Base-by-base conservation (phyloP, 2,888 invertebrate species). In the Nymphalis c-album region DNA sequence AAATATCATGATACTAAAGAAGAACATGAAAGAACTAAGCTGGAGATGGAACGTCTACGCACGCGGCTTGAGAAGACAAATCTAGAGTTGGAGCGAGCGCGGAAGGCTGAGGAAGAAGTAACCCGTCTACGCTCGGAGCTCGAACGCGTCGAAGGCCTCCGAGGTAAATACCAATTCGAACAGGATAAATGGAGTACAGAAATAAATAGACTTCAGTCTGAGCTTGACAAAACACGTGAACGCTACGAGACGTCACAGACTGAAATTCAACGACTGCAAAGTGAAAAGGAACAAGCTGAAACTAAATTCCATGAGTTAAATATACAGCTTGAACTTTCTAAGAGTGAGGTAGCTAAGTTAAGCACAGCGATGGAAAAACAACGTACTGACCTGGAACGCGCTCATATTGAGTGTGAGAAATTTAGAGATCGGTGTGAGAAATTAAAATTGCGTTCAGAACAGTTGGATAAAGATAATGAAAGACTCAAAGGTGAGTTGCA, bases 371-470 rank as follows among this genome's bases (percentile, higher is more conserved):
- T 97, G 84, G 97, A 97, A 77, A 96, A 96, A 81, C 96, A 96
- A 83, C 93, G 96, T 51, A 91, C 94, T 73, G 97, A 97, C 78
- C 93, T 97, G 78, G 97, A 97, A 85, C 93, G 97, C 58, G 95
- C 97, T 75, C 95, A 96, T 80, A 97, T 97, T 83, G 97, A 97
- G 88, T 95, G 96, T 77, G 97, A 97, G 83, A 97, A 97, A 90
- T 94, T 97, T 72, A 94, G 96, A 76, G 97, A 97, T 79, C 94
- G 97, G 72, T 95, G 97, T 83, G 97, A 97, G 81, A 97, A 97
- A 88, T 89, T 97, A n/a, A 95, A 95, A 78, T 84, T 94, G 66
- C 94, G 95, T 73, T 93, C 94, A 63, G 96, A 96, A 67, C 95
- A 95, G 77, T 84, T 95, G 67, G 95, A 96, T 78, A 94, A 94